phyloP scores from a whole-genome alignment of 2,797 vertebrate genomes.

The Aselliscus stoliczkanus region DNA sequence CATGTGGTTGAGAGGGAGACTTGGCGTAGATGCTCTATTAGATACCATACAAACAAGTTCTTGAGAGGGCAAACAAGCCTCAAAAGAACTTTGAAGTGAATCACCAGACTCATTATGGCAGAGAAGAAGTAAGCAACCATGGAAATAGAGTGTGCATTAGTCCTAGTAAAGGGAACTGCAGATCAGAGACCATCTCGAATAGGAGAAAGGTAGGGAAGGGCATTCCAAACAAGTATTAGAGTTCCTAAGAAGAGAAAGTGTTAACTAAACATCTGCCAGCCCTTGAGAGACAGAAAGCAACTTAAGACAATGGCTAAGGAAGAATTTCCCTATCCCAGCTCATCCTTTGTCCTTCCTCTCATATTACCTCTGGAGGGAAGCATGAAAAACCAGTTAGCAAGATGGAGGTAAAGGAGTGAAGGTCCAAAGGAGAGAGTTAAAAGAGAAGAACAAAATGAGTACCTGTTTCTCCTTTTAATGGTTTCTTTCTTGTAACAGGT shows the following conservation, averaged over 20 bases:
- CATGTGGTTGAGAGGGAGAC: background rate
- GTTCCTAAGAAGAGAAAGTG: background rate
- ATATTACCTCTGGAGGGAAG: background rate
- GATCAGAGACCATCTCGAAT: background rate
- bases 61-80: background rate
- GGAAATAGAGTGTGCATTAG: background rate
- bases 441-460: background rate
- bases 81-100: background rate
- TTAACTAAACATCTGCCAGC: background rate
- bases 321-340: background rate
- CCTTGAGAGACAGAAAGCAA: background rate
- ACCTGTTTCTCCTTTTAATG: background rate
- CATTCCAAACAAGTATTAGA: background rate
- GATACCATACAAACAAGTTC: background rate
- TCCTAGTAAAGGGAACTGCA: background rate
- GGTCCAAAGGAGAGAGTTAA: background rate
- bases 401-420: background rate
- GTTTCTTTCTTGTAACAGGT: background rate
- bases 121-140: background rate
- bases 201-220: background rate
- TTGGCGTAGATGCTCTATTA: background rate
- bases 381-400: background rate
- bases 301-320: background rate
- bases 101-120: background rate
- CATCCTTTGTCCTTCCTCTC: background rate